Evolutionary conservation across 2,888 invertebrate species (phyloP), one percentile per base, ranked within the genome.

Genomic region (Nebria salina): DNA sequence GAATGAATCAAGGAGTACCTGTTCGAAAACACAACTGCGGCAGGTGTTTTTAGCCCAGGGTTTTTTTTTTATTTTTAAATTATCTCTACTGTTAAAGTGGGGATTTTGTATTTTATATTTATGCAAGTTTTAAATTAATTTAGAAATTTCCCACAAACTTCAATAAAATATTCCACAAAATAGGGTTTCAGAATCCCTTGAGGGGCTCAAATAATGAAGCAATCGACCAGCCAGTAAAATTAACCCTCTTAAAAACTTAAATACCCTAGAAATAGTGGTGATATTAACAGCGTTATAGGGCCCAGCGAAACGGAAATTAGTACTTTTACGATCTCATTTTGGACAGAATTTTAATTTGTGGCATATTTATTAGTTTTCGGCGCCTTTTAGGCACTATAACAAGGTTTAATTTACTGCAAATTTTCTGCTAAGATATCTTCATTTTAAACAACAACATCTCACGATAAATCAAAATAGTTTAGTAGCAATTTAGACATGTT

Each of bases 211-310:
- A 72, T 78, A 78, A 78, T 78, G 73, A 78, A 78, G 78, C 78
- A 78, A 78, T 78, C 65, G 72, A 26, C 25, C 73, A 78, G 64
- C 78, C 78, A 73, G 15, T 15, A 78, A 20, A 77, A 78, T 78
- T 78, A 78, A 65, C 68, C 66, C 73, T 72, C 73, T 72, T 72
- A 78, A 78, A 73, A 20, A 72, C 64, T 65, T 65, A 78, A 78
- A 72, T 72, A 65, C 65, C 78, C 72, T 73, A 72, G 72, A 72
- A 54, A 54, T 11, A 54, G 64, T 72, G 72, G 72, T 72, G 73
- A 70, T 66, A 76, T 66, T 9, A 70, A 11, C 70, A 25, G 76
- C 8, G 43, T 42, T 76, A 42, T 66, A 66, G 66, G 66, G 15
- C 13, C 5, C 9, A 34, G 5, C 11, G 26, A 64, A 54, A 7